Percentiles rank a stretch among this genome's conserved stretches.
Evolutionary conservation across 2,113 vertebrate species (phyloP).

Genomic region (Polypterus senegalus): DNA sequence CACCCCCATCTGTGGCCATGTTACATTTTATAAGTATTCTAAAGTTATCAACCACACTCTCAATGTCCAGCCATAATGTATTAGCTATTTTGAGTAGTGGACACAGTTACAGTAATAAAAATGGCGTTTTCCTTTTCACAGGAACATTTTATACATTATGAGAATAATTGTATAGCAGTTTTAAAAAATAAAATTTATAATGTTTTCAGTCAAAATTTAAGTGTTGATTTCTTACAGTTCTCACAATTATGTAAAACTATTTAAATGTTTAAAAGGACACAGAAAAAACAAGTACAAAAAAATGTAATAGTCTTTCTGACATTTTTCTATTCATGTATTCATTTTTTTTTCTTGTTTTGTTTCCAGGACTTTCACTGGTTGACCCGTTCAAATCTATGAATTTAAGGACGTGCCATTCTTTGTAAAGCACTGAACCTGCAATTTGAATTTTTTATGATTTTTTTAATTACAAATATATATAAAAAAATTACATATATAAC

Average conservation of each 20-base stretch:
- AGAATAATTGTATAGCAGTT: no score
- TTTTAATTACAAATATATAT: no score
- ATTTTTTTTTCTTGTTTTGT: constrained; percentile 25
- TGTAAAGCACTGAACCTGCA: no score
- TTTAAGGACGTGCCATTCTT: neutral
- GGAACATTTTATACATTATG: no score
- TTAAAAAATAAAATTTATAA: no score
- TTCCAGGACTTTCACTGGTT: constrained; percentile 90
- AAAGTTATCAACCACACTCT: no score
- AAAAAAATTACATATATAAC: no score
- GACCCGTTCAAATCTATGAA: constrained; percentile 76
- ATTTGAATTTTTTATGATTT: no score
- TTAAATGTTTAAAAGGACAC: neutral
- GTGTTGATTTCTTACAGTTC: neutral
- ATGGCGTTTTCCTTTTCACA: neutral
- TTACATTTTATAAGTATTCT: no score
- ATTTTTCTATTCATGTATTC: neutral
- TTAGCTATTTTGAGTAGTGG: no score
- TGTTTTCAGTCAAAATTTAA: neutral
- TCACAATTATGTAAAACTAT: neutral
- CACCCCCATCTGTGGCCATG: no score
- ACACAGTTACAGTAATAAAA: neutral
- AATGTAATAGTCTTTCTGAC: neutral
- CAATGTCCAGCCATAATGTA: no score
- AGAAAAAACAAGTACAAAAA: neutral